Evolutionary conservation across 2,113 vertebrate genomes (phyloP).

Genomic region (Sinocyclocheilus rhinocerous): DNA sequence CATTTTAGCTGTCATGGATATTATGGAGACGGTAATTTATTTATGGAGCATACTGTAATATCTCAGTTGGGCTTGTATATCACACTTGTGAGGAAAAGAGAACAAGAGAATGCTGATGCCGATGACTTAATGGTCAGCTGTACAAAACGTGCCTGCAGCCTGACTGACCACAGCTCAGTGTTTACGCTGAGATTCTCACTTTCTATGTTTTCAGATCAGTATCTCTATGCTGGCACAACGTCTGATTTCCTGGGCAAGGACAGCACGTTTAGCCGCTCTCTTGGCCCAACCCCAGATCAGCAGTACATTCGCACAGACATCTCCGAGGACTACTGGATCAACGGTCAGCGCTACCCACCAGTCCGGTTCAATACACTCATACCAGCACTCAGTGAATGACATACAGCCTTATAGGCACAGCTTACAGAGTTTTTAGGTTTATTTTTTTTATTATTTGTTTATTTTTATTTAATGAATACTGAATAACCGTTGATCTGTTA

Average conservation of each 20-base stretch:
- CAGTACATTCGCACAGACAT: slow-evolving; percentile 96
- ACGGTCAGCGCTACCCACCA: slow-evolving; percentile 75
- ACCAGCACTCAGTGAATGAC: not conserved
- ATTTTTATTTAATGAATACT: not conserved
- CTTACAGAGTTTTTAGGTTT: not conserved
- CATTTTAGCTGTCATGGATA: slow-evolving; percentile 35
- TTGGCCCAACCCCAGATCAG: slow-evolving; percentile 88
- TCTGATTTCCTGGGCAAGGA: slow-evolving; percentile 98
- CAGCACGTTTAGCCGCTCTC: slow-evolving; percentile 90
- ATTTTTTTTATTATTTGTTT: not conserved
- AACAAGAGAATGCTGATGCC: not conserved
- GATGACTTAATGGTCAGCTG: not conserved
- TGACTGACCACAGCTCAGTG: not conserved
- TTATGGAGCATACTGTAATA: slow-evolving; percentile 19
- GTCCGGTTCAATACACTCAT: not conserved
- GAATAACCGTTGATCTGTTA: too few relatives aligned
- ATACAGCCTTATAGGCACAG: not conserved
- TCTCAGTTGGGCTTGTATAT: slow-evolving; percentile 36
- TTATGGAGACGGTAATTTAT: slow-evolving; percentile 21
- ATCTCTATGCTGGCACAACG: slow-evolving; percentile 92
- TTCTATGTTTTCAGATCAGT: slow-evolving; percentile 80
- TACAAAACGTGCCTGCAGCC: slow-evolving; percentile 2
- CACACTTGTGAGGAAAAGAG: not conserved
- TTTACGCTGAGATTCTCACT: not conserved
- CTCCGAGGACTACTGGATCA: slow-evolving; percentile 97